Evolutionary conservation across 2,888 invertebrate species (phyloP).

Genomic region (Parnassius smintheus): DNA sequence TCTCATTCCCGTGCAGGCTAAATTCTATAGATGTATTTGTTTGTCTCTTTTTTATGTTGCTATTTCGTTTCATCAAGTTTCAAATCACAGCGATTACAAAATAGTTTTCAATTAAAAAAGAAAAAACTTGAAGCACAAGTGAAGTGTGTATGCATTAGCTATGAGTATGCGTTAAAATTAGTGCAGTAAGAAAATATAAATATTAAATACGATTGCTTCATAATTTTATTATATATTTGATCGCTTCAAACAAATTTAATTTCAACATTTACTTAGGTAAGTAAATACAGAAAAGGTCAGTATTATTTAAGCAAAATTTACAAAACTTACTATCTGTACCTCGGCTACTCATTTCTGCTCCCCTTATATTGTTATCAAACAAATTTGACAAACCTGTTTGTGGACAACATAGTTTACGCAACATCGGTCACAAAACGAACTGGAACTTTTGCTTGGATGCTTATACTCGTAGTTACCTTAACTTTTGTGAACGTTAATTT

Average conservation of each 20-base stretch:
- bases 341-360: neutral
- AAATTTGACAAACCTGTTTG: constrained; percentile 20
- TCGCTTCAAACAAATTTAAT: constrained; percentile 3
- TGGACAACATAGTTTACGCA: constrained; percentile 37
- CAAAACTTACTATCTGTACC: constrained; percentile 5
- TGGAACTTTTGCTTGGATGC: constrained; percentile 33
- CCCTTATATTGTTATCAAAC: constrained; percentile 5
- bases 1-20: no score
- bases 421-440: constrained; percentile 43
- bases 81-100: no score
- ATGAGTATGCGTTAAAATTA: no score
- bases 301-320: constrained; percentile 14
- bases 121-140: no score
- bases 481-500: constrained; percentile 49
- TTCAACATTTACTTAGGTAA: constrained; percentile 7
- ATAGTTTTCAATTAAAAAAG: no score
- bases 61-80: no score
- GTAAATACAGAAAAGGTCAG: neutral
- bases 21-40: no score
- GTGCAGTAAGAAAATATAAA: no score
- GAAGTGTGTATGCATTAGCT: no score
- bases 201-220: no score
- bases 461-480: constrained; percentile 32
- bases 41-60: no score
- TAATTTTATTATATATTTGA: no score